Percentiles rank a stretch among this genome's conserved stretches.
Evolutionary conservation across 2,113 vertebrate genomes (phyloP).

Genomic region (Calidris pugnax): DNA sequence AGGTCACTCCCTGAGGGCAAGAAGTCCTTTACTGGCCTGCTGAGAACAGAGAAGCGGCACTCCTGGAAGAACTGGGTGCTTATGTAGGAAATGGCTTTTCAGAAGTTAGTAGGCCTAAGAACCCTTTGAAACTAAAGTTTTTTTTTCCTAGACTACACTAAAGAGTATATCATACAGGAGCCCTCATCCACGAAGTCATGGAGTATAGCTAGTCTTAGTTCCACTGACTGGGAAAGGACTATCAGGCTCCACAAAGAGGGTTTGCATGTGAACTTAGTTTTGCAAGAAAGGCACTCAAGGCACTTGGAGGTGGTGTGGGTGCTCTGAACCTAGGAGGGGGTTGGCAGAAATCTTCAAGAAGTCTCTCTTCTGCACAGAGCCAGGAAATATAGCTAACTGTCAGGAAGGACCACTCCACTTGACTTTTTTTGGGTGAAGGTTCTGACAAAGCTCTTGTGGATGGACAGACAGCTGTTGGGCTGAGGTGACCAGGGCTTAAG

Average conservation of each 20-base stretch:
- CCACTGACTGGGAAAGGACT: background rate
- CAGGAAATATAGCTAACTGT: background rate
- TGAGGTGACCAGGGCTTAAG: background rate
- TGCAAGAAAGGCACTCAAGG: background rate
- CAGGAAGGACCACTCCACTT: background rate
- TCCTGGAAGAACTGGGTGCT: background rate
- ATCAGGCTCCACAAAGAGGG: background rate
- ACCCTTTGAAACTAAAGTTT: background rate
- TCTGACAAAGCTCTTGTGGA: background rate
- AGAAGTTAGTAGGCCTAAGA: background rate
- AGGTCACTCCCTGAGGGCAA: background rate
- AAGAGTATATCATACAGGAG: background rate
- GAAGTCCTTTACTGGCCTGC: background rate
- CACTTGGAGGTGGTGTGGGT: background rate
- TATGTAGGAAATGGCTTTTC: background rate
- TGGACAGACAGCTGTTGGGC: background rate
- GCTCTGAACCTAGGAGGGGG: background rate
- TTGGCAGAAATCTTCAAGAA: background rate
- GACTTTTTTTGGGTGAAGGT: background rate
- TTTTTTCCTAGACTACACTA: background rate
- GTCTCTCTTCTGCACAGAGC: background rate
- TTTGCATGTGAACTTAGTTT: background rate
- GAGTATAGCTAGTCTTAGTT: background rate
- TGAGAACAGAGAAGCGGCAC: background rate
- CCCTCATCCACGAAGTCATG: background rate